Conservation (phyloP, 1,140 invertebrate genomes). For the Caerostris extrusa region DNA sequence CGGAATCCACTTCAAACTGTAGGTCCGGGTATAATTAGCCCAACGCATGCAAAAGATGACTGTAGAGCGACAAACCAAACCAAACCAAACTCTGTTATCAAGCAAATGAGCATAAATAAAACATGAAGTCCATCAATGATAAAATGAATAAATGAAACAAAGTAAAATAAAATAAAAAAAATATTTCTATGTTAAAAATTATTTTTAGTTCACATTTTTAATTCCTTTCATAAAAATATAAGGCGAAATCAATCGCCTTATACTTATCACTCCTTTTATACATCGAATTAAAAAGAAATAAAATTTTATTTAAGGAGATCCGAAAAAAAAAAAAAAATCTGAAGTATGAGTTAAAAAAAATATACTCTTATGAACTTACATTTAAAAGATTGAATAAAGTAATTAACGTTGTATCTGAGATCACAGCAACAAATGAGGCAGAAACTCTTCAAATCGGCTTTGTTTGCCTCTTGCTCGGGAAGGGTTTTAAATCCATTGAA, state of each 20-base stretch:
- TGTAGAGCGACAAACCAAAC: no score
- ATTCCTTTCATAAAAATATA: not conserved
- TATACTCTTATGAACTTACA: not conserved
- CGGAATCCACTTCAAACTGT: no score
- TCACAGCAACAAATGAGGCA: not conserved
- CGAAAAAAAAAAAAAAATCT: not conserved
- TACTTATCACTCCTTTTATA: no score
- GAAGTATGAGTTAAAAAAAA: not conserved
- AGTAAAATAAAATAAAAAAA: no score
- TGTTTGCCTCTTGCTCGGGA: slow-evolving; percentile 1
- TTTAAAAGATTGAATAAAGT: slow-evolving; percentile 13
- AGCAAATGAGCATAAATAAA: no score
- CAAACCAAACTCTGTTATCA: no score
- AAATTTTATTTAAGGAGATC: not conserved
- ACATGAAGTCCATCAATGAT: no score
- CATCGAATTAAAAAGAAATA: not conserved
- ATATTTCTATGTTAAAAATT: no score
- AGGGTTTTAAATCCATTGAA: slow-evolving; percentile 14
- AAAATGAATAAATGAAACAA: no score
- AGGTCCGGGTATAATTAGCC: no score
- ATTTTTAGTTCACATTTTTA: not conserved
- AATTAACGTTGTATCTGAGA: slow-evolving; percentile 46
- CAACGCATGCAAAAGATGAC: no score
- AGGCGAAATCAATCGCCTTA: not conserved
- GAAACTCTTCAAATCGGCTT: slow-evolving; percentile 35